Base-by-base conservation (phyloP, 2,797 vertebrate genomes). In the Todus mexicanus region DNA sequence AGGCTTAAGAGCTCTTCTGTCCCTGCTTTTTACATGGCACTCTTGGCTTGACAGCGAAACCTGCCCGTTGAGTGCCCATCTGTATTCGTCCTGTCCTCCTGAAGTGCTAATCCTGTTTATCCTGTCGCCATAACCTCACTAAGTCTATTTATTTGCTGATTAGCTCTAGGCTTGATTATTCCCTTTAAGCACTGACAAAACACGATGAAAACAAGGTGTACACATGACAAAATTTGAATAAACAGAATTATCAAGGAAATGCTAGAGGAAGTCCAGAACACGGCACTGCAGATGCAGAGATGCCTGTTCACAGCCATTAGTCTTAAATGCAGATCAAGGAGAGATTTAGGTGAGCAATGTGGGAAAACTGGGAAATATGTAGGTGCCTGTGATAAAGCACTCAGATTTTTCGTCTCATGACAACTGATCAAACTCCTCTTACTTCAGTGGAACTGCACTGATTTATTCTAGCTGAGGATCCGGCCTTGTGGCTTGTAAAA, bases 151-250 rank as follows among this genome's bases (percentile, higher is more conserved):
- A 63, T 90, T 90, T 95, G 65, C 65, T 78, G 43, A 74, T 89
- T 87, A 95, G 53, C 72, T 76, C 51, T 73, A 57, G 64, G 51
- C 61, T 84, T 92, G 87, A 71, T 95, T 91, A 77, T 92, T 92
- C 60, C 64, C 33, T 73, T 43, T 74, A 87, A 87, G 81, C 43
- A 72, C 53, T 76, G 50, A 57, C 43, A 82, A 87, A 90, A 79
- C 54, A 37, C 17, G 18, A 42, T 51, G 72, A 71, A 92, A 87
- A 63, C 50, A 87, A 89, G 66, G 51, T 23, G 29, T 73, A 50
- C 38, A 31, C 51, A 31, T 16, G 23, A 66, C 35, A 75, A 54
- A 82, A 68, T 64, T 31, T 38, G 26, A 45, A 69, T 81, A 68
- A 80, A 73, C 15, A 27, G 50, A 64, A 66, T 48, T 90, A 63